phyloP scores from a whole-genome alignment of 2,888 invertebrate genomes.

The Trichogramma dendrolimi region DNA sequence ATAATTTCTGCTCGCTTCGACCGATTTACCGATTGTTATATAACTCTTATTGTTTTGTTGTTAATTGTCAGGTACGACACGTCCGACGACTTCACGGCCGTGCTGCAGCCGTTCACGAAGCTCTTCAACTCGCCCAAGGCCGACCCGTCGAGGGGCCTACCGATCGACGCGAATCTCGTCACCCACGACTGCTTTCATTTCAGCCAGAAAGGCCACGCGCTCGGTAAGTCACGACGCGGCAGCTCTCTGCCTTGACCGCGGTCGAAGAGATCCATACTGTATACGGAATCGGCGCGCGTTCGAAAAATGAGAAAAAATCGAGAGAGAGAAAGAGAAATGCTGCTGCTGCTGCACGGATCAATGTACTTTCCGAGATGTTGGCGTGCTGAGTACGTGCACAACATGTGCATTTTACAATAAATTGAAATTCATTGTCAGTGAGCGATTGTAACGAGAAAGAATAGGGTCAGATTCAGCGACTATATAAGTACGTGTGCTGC shows the following conservation, averaged over 20 bases:
- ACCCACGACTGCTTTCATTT: slow-evolving; percentile 77
- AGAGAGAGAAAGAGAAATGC: neutral
- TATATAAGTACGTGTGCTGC: too few relatives aligned
- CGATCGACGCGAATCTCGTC: slow-evolving; percentile 66
- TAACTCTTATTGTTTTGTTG: neutral
- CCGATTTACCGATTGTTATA: neutral
- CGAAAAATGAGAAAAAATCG: neutral
- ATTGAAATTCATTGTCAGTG: too few relatives aligned
- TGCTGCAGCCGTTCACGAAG: slow-evolving; percentile 69
- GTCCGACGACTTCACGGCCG: slow-evolving; percentile 67
- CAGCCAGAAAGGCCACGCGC: slow-evolving; percentile 74
- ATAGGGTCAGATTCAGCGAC: too few relatives aligned
- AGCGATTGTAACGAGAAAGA: too few relatives aligned
- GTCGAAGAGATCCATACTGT: neutral
- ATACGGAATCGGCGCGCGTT: neutral
- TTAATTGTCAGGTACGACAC: slow-evolving; percentile 57
- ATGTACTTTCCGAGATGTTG: too few relatives aligned
- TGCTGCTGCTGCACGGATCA: neutral
- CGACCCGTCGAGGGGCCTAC: slow-evolving; percentile 51
- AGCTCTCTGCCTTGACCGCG: neutral
- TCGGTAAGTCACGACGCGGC: slow-evolving; percentile 54
- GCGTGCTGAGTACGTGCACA: too few relatives aligned
- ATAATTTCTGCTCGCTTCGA: neutral
- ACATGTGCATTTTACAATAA: too few relatives aligned
- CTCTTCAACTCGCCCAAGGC: slow-evolving; percentile 62